phyloP scores from a whole-genome alignment of 1,140 invertebrate genomes.

The Papilio machaon region DNA sequence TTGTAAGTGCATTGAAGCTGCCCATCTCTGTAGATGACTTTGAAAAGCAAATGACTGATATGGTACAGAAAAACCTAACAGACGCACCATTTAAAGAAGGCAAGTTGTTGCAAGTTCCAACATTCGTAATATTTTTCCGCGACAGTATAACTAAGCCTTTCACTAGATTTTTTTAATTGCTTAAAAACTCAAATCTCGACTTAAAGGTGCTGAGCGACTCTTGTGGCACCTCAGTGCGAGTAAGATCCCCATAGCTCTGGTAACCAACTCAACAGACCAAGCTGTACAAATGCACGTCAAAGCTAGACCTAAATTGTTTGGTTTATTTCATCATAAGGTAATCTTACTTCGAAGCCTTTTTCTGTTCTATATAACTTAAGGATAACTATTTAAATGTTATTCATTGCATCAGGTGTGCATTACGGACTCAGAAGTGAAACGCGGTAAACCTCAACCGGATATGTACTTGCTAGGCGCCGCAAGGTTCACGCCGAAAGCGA shows the following conservation, averaged over 20 bases:
- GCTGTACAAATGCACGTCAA: slow-evolving; percentile 85
- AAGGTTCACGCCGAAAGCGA: slow-evolving; percentile 84
- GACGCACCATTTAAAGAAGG: slow-evolving; percentile 82
- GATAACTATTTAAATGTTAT: neutral
- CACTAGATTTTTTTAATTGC: neutral
- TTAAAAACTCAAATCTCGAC: neutral
- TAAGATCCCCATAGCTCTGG: slow-evolving; percentile 86
- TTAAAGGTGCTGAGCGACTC: slow-evolving; percentile 85
- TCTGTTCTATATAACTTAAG: slow-evolving; percentile 37
- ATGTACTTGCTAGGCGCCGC: slow-evolving; percentile 87
- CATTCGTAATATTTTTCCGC: neutral
- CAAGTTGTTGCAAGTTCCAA: slow-evolving; percentile 47
- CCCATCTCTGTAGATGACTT: slow-evolving; percentile 87
- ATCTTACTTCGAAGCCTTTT: slow-evolving; percentile 41
- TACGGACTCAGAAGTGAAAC: slow-evolving; percentile 87
- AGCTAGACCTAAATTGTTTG: slow-evolving; percentile 86
- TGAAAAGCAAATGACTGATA: slow-evolving; percentile 77
- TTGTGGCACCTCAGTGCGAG: slow-evolving; percentile 85
- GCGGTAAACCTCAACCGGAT: slow-evolving; percentile 90
- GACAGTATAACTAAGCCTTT: neutral
- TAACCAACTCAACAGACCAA: slow-evolving; percentile 87
- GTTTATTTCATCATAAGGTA: slow-evolving; percentile 86
- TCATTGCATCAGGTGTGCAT: slow-evolving; percentile 84
- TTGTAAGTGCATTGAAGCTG: slow-evolving; percentile 86
- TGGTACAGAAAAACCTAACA: slow-evolving; percentile 72